These are phyloP conservation scores for Clarias gariepinus DNA, from an alignment of 2,113 vertebrate species.

Conservation along the genomic window DNA sequence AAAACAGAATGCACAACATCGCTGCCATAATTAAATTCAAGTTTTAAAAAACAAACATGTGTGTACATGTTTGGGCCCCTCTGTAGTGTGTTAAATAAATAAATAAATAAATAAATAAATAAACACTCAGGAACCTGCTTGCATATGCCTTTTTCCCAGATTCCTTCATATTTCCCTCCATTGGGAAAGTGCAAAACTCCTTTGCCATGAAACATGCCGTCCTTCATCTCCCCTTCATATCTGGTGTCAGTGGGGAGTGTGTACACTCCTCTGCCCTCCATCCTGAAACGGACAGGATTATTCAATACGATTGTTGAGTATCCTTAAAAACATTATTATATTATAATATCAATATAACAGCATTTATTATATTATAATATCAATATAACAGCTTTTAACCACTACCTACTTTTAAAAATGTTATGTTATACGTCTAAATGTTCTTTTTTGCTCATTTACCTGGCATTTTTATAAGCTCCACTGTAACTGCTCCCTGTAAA, in stretches of 20 bases:
- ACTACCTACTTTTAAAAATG: background rate
- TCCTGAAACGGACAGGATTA: slow-evolving; percentile 66
- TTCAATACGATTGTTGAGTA: too few relatives aligned
- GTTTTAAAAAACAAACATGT: too few relatives aligned
- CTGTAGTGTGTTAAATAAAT: too few relatives aligned
- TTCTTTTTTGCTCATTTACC: slow-evolving; percentile 62
- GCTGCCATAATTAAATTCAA: too few relatives aligned
- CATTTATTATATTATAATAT: too few relatives aligned
- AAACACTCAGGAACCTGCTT: slow-evolving; percentile 55
- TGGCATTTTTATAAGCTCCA: slow-evolving; percentile 72
- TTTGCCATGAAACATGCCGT: slow-evolving; percentile 87
- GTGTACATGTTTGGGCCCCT: too few relatives aligned
- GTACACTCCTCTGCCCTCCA: slow-evolving; percentile 86
- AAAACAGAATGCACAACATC: too few relatives aligned
- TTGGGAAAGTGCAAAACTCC: slow-evolving; percentile 81
- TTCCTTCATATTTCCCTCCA: slow-evolving; percentile 79
- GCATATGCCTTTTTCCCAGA: slow-evolving; percentile 83
- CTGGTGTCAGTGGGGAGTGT: slow-evolving; percentile 78
- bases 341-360: too few relatives aligned
- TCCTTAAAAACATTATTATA: too few relatives aligned
- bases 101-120: background rate
- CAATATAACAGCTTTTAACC: background rate
- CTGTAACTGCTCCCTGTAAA: slow-evolving; percentile 75
- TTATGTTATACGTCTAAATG: background rate
- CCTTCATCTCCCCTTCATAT: slow-evolving; percentile 84